phyloP scores from a whole-genome alignment of 2,113 vertebrate genomes.

The Oreochromis niloticus region DNA sequence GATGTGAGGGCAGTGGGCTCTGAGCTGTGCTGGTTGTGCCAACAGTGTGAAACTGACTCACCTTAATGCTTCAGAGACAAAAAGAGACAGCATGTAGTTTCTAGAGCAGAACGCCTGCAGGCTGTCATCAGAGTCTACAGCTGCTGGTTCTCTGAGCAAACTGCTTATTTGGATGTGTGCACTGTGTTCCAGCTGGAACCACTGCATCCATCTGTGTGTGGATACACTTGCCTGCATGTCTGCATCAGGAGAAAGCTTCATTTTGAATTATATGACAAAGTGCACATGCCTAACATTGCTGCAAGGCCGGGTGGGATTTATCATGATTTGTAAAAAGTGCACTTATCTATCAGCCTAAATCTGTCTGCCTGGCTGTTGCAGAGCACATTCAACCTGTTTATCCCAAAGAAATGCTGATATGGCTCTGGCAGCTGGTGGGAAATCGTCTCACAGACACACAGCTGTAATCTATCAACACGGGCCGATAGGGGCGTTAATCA shows the following conservation, averaged over 20 bases:
- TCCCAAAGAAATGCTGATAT: background rate
- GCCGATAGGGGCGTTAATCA: background rate
- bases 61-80: background rate
- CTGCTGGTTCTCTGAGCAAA: background rate
- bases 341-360: background rate
- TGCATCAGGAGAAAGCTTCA: background rate
- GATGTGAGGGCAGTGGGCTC: background rate
- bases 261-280: background rate
- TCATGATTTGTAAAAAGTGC: background rate
- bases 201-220: background rate
- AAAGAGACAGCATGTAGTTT: background rate
- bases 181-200: background rate
- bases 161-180: background rate
- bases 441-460: background rate
- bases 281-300: constrained; percentile 17
- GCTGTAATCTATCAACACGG: background rate
- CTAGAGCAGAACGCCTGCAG: background rate
- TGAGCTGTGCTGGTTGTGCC: background rate
- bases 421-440: background rate
- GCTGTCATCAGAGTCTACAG: background rate
- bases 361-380: background rate
- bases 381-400: background rate
- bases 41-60: background rate
- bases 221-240: background rate
- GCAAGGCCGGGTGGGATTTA: background rate